A percentile compares a stretch with the other conserved stretches of the same genome.
Evolutionary conservation across 92 coral and sea anemone genomes (phyloP).

Genomic region (Muricea muricata): DNA sequence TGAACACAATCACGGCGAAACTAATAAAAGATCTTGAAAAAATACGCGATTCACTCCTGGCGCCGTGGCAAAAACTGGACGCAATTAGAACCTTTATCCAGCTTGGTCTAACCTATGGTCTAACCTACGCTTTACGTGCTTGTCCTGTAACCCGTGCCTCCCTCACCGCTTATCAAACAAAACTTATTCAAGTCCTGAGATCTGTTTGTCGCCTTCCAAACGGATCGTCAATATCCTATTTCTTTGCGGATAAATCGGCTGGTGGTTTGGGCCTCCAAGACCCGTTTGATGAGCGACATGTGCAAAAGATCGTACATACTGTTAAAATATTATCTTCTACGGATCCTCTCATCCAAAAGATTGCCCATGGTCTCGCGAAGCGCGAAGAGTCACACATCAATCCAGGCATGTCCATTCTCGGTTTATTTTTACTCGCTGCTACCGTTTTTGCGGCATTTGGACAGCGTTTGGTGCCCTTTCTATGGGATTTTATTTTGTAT

Average conservation of each 20-base stretch:
- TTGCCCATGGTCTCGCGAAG: no score
- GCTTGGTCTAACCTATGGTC: conserved; percentile 24
- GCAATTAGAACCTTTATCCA: conserved; percentile 42
- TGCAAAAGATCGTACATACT: conserved; percentile 20
- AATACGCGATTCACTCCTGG: conserved; percentile 30
- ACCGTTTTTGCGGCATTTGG: no score
- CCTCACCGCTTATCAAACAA: neutral
- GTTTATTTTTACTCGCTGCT: no score
- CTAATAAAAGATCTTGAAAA: conserved; percentile 13
- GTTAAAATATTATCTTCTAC: no score
- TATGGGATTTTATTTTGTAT: no score
- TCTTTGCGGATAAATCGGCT: conserved; percentile 27
- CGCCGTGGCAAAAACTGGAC: conserved; percentile 40
- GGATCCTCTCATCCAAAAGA: no score
- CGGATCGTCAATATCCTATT: conserved; percentile 10
- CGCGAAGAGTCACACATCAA: no score
- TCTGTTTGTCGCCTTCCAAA: conserved; percentile 13
- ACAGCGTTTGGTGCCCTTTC: no score
- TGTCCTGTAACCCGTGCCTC: neutral
- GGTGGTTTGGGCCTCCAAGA: conserved; percentile 37
- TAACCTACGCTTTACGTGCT: neutral
- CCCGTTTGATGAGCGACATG: conserved; percentile 12
- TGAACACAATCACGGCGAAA: no score
- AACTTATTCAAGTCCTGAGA: no score
- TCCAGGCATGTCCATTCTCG: no score